Conservation (phyloP, 2,888 invertebrate genomes). For the Sarcophaga variegata region DNA sequence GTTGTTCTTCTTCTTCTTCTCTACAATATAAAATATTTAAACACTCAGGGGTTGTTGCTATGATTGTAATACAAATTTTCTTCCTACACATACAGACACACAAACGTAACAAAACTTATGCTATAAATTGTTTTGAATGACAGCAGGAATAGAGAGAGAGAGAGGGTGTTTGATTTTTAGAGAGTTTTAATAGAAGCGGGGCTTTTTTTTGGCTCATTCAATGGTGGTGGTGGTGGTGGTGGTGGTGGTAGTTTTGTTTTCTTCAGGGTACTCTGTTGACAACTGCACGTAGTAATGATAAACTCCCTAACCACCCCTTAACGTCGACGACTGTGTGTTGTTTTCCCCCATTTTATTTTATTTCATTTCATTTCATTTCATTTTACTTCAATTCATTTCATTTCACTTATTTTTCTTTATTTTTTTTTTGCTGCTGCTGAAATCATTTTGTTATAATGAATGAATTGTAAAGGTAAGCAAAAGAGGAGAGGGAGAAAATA, state of each 20-base stretch:
- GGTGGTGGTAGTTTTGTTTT: constrained; percentile 12
- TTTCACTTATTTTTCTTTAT: no score
- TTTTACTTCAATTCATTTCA: no score
- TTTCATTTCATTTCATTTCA: constrained; percentile 25
- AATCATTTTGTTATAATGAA: constrained; percentile 3
- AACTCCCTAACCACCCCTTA: constrained; percentile 58
- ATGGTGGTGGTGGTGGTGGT: constrained; percentile 47
- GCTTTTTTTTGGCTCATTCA: constrained; percentile 27
- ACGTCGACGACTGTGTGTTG: background rate
- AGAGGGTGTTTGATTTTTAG: constrained; percentile 10
- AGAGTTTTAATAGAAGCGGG: constrained; percentile 30
- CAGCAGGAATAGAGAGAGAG: background rate
- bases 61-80: constrained; percentile 6
- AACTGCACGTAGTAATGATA: no score
- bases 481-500: no score
- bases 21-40: constrained; percentile 44
- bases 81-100: background rate
- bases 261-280: no score
- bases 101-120: background rate
- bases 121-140: background rate
- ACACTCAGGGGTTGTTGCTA: constrained; percentile 58
- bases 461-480: constrained; percentile 48
- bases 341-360: background rate
- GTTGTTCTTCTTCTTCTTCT: constrained; percentile 1
- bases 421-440: no score